phyloP scores from a whole-genome alignment of 2,888 invertebrate species.

The Drosophila infuscata region DNA sequence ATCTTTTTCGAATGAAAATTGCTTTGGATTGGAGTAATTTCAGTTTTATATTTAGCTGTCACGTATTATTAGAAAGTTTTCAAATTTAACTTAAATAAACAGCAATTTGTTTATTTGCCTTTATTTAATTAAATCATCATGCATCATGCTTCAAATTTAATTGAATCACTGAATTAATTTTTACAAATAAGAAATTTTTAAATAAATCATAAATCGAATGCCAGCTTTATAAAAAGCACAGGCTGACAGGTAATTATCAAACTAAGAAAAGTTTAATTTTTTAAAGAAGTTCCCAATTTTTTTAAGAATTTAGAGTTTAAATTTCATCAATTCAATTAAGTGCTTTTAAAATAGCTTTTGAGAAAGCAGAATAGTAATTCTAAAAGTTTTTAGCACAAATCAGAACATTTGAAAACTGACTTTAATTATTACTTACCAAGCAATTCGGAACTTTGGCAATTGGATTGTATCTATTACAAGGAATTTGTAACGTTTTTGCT shows the following conservation, averaged over 20 bases:
- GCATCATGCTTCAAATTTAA: neutral
- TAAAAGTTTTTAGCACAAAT: neutral
- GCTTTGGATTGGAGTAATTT: neutral
- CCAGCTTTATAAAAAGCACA: neutral
- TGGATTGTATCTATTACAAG: neutral
- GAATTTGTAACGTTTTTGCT: neutral
- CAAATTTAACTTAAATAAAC: neutral
- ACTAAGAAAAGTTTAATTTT: neutral
- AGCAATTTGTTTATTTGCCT: neutral
- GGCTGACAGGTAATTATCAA: neutral
- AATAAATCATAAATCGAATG: neutral
- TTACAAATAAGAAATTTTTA: neutral
- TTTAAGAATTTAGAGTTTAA: neutral
- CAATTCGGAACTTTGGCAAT: neutral
- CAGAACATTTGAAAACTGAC: neutral
- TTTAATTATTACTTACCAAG: neutral
- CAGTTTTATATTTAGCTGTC: neutral
- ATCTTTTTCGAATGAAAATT: constrained; percentile 19
- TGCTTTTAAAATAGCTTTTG: neutral
- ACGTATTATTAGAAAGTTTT: neutral
- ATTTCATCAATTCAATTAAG: neutral
- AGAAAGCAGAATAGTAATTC: neutral
- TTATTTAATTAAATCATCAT: neutral
- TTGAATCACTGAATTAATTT: neutral
- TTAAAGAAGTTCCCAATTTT: neutral